Evolutionary conservation across 2,797 vertebrate species (phyloP), one percentile per base, ranked within the genome.

Genomic region (Moxostoma hubbsi): DNA sequence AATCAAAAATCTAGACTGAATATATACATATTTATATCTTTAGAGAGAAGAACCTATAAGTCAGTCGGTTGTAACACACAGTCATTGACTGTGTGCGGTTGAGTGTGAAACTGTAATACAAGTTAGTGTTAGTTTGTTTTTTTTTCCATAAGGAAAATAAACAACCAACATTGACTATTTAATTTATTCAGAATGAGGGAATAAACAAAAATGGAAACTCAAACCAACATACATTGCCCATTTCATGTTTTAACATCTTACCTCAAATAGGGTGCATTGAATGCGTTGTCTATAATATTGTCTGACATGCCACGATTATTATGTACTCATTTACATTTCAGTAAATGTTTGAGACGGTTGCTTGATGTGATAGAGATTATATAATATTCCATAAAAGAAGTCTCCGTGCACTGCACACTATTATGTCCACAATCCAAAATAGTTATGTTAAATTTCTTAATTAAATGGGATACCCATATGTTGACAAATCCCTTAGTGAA

Each of bases 161-260:
- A 59, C 51, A 55, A 54, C 61, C 61, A 46, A 46, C 54, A 45
- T 36, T 61, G 69, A 53, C 18, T 63, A 61, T 73, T 69, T 49
- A 80, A 74, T 54, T 74, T 74, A 55, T 53, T 45, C 50, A 8
- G 10, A 18, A 71, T 65, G 53, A 78, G 58, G 16, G 45, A 78
- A 82, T 74, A 78, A 82, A 79, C 16, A 43, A 73, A 36, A 65
- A 18, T 47, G 67, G 16, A 61, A 67, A 76, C 46, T 66, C 8
- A 79, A 58, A 54, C 24, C 7, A 61, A 16, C 4, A 57, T 24
- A 18, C 70, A 11, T 9, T 72, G 59, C 7, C 16, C 9, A 10
- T 64, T 62, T 57, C 24, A 46, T 65, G 24, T 50, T 61, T 51
- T 46, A 24, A 8, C 10, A 59, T 59, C 57, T 18, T 59, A 59